Evolutionary conservation across 37 sponge, comb jelly and placozoan genomes (phyloP).

Genomic region (Hexactinellida sp.): DNA sequence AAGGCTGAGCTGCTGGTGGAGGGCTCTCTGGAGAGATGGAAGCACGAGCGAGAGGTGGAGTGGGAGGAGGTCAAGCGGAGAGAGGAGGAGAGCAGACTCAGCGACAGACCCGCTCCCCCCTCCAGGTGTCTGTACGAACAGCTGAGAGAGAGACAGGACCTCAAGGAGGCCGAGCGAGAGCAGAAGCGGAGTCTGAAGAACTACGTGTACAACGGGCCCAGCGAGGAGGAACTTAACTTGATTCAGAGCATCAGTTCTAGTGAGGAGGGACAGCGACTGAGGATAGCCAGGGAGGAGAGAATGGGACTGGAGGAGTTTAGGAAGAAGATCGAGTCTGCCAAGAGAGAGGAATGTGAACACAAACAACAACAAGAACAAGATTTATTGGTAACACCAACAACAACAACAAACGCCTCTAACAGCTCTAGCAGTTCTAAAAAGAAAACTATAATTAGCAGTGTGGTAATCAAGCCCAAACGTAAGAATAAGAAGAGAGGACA

Average conservation of each 20-base stretch:
- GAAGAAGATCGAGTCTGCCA: background rate
- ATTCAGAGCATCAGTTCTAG: background rate
- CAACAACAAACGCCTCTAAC: background rate
- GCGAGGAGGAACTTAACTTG: background rate
- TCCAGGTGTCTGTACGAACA: background rate
- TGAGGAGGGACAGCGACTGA: background rate
- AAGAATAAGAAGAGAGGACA: background rate
- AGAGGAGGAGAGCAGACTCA: background rate
- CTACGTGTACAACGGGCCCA: background rate
- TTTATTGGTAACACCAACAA: background rate
- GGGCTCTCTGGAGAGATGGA: background rate
- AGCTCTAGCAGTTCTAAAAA: background rate
- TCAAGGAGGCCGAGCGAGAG: background rate
- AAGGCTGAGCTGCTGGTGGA: background rate
- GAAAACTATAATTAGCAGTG: background rate
- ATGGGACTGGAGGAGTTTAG: background rate
- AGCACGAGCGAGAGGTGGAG: background rate
- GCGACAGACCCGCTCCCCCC: background rate
- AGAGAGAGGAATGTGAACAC: background rate
- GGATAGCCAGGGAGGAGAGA: background rate
- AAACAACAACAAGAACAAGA: background rate
- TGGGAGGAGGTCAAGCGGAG: background rate
- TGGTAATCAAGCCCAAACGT: background rate
- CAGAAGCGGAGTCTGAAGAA: slow-evolving; percentile 3
- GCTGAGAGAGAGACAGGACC: slow-evolving; percentile 6